Conservation (phyloP, 2,113 vertebrate species). For the Anhinga anhinga region DNA sequence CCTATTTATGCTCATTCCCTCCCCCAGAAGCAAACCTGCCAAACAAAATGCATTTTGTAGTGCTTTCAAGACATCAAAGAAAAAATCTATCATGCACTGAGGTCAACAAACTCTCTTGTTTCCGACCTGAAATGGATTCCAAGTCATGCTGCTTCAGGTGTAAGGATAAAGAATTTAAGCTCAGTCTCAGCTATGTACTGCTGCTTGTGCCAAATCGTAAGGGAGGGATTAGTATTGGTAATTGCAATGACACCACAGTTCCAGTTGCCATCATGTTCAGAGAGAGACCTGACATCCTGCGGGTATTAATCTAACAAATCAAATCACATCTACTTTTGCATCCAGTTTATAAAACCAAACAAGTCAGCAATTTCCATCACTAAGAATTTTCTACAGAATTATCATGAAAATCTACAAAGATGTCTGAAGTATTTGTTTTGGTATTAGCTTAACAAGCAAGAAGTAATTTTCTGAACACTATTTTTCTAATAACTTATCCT, state of each 20-base stretch:
- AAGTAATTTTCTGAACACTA: background rate
- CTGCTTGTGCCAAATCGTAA: background rate
- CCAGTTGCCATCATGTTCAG: background rate
- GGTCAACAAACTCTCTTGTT: background rate
- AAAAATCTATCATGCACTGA: background rate
- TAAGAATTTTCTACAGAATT: background rate
- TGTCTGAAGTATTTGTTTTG: background rate
- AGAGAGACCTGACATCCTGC: background rate
- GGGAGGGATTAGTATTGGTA: background rate
- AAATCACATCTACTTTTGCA: background rate
- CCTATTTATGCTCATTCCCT: background rate
- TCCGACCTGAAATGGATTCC: background rate
- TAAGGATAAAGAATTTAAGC: background rate
- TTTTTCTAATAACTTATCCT: background rate
- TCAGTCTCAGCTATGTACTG: background rate
- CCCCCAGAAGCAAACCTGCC: background rate
- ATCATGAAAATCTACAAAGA: background rate
- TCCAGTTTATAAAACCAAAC: background rate
- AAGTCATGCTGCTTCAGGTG: background rate
- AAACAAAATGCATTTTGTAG: background rate
- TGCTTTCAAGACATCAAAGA: background rate
- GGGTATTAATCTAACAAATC: background rate
- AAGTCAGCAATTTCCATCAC: background rate
- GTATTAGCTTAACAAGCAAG: background rate
- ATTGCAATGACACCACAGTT: background rate